Percentiles rank a stretch among this genome's conserved stretches.
These are phyloP conservation scores for Lophius piscatorius DNA, from an alignment of 2,113 vertebrate species.

Conservation along the genomic window DNA sequence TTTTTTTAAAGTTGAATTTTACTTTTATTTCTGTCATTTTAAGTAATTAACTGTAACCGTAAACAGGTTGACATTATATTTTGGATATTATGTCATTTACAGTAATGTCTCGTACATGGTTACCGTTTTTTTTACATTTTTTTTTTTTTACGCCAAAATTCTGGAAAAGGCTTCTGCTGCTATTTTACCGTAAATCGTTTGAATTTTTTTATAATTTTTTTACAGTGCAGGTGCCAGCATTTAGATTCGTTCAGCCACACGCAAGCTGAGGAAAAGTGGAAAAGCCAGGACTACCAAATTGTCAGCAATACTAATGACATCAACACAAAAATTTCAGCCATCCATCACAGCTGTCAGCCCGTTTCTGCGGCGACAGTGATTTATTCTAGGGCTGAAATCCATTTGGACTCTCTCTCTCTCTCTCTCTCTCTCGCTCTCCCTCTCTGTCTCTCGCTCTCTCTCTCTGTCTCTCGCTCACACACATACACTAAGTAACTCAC, in stretches of 20 bases:
- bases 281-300: conserved; percentile 82
- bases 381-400: conserved; percentile 81
- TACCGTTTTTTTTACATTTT: too few species aligned
- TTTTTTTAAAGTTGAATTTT: too few species aligned
- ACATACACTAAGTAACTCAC: conserved; percentile 27
- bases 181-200: too few species aligned
- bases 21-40: too few species aligned
- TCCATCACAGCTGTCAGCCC: conserved; percentile 82
- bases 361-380: conserved; percentile 84
- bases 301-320: conserved; percentile 86
- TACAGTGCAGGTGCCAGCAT: conserved; percentile 47
- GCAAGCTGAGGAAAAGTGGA: conserved; percentile 62
- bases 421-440: conserved; percentile 31
- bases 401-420: conserved; percentile 71
- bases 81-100: too few species aligned
- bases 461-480: conserved; percentile 8
- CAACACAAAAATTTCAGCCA: conserved; percentile 83
- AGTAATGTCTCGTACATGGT: too few species aligned
- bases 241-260: conserved; percentile 70
- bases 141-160: too few species aligned
- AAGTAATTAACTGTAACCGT: too few species aligned
- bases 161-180: too few species aligned
- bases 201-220: conserved; percentile 1
- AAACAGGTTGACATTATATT: too few species aligned
- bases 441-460: conserved; percentile 12